A percentile compares a stretch with the other conserved stretches of the same genome.
These are phyloP conservation scores for Coenonympha arcania DNA, from an alignment of 2,888 invertebrate species.

Conservation along the genomic window DNA sequence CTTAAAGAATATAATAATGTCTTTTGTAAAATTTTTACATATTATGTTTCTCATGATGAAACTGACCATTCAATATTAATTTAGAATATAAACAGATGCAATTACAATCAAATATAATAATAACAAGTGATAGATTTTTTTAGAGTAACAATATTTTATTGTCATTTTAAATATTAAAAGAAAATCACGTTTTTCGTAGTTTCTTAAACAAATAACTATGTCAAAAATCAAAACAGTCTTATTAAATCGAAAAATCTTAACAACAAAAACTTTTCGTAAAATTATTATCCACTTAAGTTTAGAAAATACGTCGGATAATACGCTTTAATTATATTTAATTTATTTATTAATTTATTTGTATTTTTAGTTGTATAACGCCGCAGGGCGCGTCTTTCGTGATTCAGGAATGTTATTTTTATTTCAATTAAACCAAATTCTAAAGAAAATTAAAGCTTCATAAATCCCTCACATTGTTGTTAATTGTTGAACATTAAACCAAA, in stretches of 20 bases:
- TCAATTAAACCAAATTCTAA: slow-evolving; percentile 23
- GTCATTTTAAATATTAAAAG: too few relatives aligned
- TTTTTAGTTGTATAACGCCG: slow-evolving; percentile 26
- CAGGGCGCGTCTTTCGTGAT: slow-evolving; percentile 25
- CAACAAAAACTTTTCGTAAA: slow-evolving; percentile 13
- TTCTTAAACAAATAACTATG: slow-evolving; percentile 10
- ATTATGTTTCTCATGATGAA: too few relatives aligned
- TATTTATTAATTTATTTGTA: too few relatives aligned
- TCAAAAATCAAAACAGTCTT: slow-evolving; percentile 54
- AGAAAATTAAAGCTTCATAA: slow-evolving; percentile 31
- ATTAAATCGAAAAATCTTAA: slow-evolving; percentile 35
- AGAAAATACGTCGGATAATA: slow-evolving; percentile 19
- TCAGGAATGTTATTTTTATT: slow-evolving; percentile 31
- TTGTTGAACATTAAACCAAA: neutral
- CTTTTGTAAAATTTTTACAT: too few relatives aligned
- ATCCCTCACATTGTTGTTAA: slow-evolving; percentile 24
- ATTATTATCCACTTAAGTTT: slow-evolving; percentile 16
- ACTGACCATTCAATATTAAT: too few relatives aligned
- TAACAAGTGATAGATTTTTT: neutral
- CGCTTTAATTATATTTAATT: slow-evolving; percentile 10
- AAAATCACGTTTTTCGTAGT: slow-evolving; percentile 27
- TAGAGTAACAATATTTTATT: neutral
- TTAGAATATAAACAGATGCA: neutral
- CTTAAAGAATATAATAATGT: too few relatives aligned
- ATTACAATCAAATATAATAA: neutral